Evolutionary conservation across 2,113 vertebrate genomes (phyloP), one percentile per base, ranked within the genome.

Genomic region (Cettia cetti): DNA sequence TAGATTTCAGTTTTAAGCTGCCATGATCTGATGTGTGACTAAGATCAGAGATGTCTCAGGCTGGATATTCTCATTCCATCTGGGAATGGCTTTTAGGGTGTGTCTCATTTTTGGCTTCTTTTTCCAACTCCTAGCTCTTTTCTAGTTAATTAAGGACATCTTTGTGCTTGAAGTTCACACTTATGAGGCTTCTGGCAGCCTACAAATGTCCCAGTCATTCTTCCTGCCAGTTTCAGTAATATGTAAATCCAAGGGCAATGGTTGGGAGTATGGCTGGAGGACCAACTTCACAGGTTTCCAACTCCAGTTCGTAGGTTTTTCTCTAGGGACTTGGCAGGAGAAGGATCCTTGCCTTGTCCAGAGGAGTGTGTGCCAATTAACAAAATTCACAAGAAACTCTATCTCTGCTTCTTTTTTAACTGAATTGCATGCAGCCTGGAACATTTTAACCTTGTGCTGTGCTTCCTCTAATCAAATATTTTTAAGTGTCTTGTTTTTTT

Each of bases 21-120:
- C 92, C 56, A 7, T 64, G 82, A 71, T 92, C 56, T 85, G 92
- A 88, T 92, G 72, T 95, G 86, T 90, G 80, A 89, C 91, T 87
- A 19, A 93, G 93, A 96, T 96, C 86, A 95, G 94, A 96, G 90
- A 68, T 89, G 77, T 78, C 86, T 96, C 72, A 68, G 65, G 53
- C 88, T 89, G 92, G 79, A 54, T 91, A 68, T 91, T 89, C 90
- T 96, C 60, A 86, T 86, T 92, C 82, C 92, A 94, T 84, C 92
- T 97, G 90, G 92, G 88, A 96, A 94, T 96, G 69, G 18, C 77
- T 88, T 96, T 89, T 65, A 95, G 93, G 94, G 93, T 71, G 86
- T 86, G 95, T 89, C 94, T 93, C 76, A 75, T 44, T 90, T 96
- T 95, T 89, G 82, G 79, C 88, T 95, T 89, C 88, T 89, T 84